phyloP scores from a whole-genome alignment of 2,797 vertebrate species.

The Pelodytes ibericus region DNA sequence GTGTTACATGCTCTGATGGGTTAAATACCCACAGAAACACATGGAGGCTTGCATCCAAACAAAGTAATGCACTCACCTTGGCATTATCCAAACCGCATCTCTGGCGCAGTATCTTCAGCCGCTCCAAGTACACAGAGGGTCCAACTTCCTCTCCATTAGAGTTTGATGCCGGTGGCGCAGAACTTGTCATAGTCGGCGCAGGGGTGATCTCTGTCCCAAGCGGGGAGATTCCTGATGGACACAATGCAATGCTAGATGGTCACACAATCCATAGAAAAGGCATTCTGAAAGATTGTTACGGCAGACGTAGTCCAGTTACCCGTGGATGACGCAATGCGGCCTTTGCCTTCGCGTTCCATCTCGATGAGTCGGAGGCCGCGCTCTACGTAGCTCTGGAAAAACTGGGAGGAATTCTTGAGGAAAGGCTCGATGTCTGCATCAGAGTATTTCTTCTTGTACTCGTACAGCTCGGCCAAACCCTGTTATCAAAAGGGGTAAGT shows the following conservation, averaged over 20 bases:
- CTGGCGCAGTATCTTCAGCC: conserved; percentile 94
- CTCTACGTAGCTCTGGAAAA: conserved; percentile 98
- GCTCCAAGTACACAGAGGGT: conserved; percentile 93
- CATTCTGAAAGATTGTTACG: not conserved
- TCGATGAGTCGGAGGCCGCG: conserved; percentile 95
- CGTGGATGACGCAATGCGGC: conserved; percentile 82
- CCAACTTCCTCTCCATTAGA: conserved; percentile 90
- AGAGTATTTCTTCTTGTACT: conserved; percentile 96
- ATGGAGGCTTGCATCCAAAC: too few relatives aligned
- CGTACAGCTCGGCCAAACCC: conserved; percentile 94
- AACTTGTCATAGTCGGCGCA: conserved; percentile 67
- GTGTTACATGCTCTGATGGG: too few relatives aligned
- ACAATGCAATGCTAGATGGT: conserved; percentile 9
- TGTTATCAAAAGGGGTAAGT: too few relatives aligned
- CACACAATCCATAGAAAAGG: not conserved
- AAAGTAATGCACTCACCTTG: conserved; percentile 73
- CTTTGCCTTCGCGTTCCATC: conserved; percentile 90
- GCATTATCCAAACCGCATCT: conserved; percentile 94
- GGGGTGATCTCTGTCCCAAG: conserved; percentile 78
- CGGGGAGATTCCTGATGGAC: conserved; percentile 81
- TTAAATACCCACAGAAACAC: too few relatives aligned
- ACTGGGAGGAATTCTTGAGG: conserved; percentile 93
- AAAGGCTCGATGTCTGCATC: conserved; percentile 96
- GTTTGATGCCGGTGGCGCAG: conserved; percentile 71
- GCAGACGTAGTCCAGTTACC: conserved; percentile 67